These are phyloP conservation scores for Condylura cristata DNA, from an alignment of 2,113 vertebrate genomes.

Conservation along the genomic window DNA sequence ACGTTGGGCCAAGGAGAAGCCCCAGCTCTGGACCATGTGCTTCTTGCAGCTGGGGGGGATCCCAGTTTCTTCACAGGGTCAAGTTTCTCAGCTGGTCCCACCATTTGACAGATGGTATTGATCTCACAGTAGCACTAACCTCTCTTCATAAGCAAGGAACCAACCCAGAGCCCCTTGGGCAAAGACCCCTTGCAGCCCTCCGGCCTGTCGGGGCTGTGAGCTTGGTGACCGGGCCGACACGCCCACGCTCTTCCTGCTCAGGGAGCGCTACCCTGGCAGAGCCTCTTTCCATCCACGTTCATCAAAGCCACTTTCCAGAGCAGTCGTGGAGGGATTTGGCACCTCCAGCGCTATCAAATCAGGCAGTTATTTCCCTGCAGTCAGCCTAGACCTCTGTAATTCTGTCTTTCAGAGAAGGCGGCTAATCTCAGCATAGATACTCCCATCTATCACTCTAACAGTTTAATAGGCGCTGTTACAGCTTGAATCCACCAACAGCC, in stretches of 20 bases:
- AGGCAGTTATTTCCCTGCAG: background rate
- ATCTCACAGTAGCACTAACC: background rate
- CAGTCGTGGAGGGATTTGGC: background rate
- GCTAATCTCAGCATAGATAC: background rate
- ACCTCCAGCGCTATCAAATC: background rate
- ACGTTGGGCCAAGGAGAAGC: background rate
- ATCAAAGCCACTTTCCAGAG: background rate
- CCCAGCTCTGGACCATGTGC: background rate
- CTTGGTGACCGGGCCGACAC: background rate
- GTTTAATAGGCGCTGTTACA: background rate
- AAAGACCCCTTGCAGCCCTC: background rate
- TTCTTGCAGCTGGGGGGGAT: rapidly evolving
- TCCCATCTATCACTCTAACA: background rate
- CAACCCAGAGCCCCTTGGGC: background rate
- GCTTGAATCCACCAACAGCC: background rate
- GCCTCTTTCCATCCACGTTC: background rate
- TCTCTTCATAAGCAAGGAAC: background rate
- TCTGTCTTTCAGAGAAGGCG: background rate
- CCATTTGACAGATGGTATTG: background rate
- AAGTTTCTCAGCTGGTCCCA: background rate
- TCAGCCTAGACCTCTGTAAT: background rate
- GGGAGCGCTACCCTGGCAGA: background rate
- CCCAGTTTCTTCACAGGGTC: background rate
- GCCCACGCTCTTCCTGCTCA: background rate
- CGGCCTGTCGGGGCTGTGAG: rapidly evolving